Evolutionary conservation across 2,888 invertebrate genomes (phyloP), one percentile per base, ranked within the genome.

Genomic region (Azorinus chamasolen): DNA sequence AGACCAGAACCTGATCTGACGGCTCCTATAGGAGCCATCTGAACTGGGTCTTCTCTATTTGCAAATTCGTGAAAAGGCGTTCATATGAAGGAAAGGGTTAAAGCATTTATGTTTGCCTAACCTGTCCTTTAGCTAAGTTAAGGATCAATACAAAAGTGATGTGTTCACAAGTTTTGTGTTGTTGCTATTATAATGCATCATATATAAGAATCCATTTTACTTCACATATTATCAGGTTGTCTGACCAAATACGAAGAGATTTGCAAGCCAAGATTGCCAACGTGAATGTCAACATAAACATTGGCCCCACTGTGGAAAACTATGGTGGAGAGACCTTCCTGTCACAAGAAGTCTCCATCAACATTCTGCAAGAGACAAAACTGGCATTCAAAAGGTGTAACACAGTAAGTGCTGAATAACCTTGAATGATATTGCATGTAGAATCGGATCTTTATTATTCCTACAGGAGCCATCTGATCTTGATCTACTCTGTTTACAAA

Each of bases 261-360:
- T 94, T 99, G 78, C 98, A 99, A 94, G 98, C 98, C 0, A 96
- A 97, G 14, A 96, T 99, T 83, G 97, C 98, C 2, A 96, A 97
- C 0, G 95, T 97, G 65, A 96, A 97, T 0, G 85, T 90, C 1
- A 98, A 98, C 91, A 97, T 98, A 72, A 98, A 98, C 91, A 97
- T 98, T 79, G 97, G 93, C 14, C 90, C 89, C 20, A 84, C 83
- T 4, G 97, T 98, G 51, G 99, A 99, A 93, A 97, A 98, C 93
- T 98, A 97, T 91, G 98, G 98, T 1, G 99, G 98, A 0, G 99
- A 99, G 94, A 99, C 91, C 5, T 93, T 92, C 76, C 95, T 99
- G 0, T 98, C 98, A 0, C 98, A 99, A 93, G 97, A 98, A 91
- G 95, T 99, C 2, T 98, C 98, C 0, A 97, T 98, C 83, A 96